A percentile compares a stretch with the other conserved stretches of the same genome.
Conservation (phyloP, 1,140 invertebrate species). For the Centruroides sculpturatus region DNA sequence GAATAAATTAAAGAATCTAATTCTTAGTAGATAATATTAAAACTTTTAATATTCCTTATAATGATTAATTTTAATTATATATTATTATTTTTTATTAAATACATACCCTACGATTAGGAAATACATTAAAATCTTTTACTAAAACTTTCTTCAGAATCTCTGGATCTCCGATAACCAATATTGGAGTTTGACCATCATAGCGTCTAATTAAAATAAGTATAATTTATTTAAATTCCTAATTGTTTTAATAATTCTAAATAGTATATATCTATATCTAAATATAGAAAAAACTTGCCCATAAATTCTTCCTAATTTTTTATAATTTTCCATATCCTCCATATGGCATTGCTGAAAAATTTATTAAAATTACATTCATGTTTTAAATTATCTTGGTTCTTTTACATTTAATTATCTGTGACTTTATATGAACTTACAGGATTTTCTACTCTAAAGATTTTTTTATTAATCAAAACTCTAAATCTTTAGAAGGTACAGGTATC, state of each 20-base stretch:
- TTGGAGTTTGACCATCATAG: background rate
- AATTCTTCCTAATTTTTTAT: background rate
- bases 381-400: too few relatives aligned
- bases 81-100: background rate
- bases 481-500: too few relatives aligned
- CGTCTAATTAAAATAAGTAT: background rate
- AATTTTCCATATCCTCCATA: background rate
- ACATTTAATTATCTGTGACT: too few relatives aligned
- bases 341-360: too few relatives aligned
- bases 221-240: background rate
- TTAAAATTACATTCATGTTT: too few relatives aligned
- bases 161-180: constrained; percentile 6
- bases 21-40: too few relatives aligned
- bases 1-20: too few relatives aligned
- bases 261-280: background rate
- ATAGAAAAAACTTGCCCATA: background rate
- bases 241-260: background rate
- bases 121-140: constrained; percentile 11
- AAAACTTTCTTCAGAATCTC: constrained; percentile 6
- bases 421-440: too few relatives aligned
- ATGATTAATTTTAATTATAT: too few relatives aligned
- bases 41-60: too few relatives aligned
- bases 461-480: too few relatives aligned
- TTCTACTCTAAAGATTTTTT: too few relatives aligned
- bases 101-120: constrained; percentile 6